These are phyloP conservation scores for Timandra comae DNA, from an alignment of 2,888 invertebrate genomes.

Conservation along the genomic window DNA sequence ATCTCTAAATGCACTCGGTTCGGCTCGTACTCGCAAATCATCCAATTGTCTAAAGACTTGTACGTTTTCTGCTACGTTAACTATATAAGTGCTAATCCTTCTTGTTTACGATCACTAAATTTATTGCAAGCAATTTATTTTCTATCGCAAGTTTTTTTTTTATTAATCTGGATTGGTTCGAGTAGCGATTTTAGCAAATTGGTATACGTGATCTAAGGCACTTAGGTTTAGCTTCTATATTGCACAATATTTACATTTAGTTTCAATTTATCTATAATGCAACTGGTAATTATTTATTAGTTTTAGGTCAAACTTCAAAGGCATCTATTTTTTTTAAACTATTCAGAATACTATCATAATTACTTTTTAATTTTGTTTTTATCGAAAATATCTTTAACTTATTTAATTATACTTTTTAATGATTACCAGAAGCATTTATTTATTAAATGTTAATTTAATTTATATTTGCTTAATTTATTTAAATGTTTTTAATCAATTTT, in stretches of 20 bases:
- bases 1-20: slow-evolving; percentile 1
- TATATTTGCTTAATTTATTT: too few relatives aligned
- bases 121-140: slow-evolving; percentile 18
- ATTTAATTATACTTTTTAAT: too few relatives aligned
- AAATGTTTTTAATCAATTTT: too few relatives aligned
- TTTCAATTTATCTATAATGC: slow-evolving; percentile 11
- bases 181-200: slow-evolving; percentile 8
- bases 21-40: slow-evolving; percentile 6
- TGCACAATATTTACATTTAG: slow-evolving; percentile 18
- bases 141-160: slow-evolving; percentile 12
- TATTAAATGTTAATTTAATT: too few relatives aligned
- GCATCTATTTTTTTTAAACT: too few relatives aligned
- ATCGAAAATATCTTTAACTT: too few relatives aligned
- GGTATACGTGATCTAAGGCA: slow-evolving; percentile 19
- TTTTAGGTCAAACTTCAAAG: too few relatives aligned
- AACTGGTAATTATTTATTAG: too few relatives aligned
- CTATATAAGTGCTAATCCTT: slow-evolving; percentile 30
- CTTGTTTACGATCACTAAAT: slow-evolving; percentile 28
- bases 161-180: slow-evolving; percentile 11
- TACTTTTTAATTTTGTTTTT: too few relatives aligned
- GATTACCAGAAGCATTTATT: too few relatives aligned
- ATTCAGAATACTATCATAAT: too few relatives aligned
- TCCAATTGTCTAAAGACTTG: slow-evolving; percentile 19
- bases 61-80: slow-evolving; percentile 35
- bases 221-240: slow-evolving; percentile 12